Conservation (phyloP, 2,888 invertebrate genomes). For the Sarcophaga carnaria region DNA sequence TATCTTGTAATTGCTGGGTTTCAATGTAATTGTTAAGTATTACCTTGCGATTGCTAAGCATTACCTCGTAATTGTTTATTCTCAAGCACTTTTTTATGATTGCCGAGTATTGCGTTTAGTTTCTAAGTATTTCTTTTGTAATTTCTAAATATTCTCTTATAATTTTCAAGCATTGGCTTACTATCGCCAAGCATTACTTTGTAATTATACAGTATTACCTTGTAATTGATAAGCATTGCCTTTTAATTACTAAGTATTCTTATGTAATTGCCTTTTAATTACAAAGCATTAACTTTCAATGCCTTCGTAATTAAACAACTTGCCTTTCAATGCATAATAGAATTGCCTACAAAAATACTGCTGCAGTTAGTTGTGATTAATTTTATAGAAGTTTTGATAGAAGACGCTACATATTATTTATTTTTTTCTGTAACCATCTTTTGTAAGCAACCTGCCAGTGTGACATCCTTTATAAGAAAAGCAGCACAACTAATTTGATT, state of each 20-base stretch:
- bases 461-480: not conserved
- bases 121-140: not conserved
- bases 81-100: not conserved
- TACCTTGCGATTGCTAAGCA: not conserved
- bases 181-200: not conserved
- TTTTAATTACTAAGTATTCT: not conserved
- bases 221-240: constrained; percentile 14
- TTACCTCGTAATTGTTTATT: not conserved
- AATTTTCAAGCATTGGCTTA: not conserved
- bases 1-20: not conserved
- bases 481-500: not conserved
- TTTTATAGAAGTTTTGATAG: no score
- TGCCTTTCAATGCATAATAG: no score
- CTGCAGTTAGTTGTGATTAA: no score
- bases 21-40: not conserved
- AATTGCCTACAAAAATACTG: no score
- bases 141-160: not conserved
- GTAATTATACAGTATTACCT: not conserved
- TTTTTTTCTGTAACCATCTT: not conserved
- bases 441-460: not conserved
- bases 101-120: not conserved
- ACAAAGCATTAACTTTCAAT: not conserved
- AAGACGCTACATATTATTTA: no score
- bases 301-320: not conserved
- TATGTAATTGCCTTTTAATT: not conserved